phyloP scores from a whole-genome alignment of 2,113 vertebrate genomes.

The Pandion haliaetus region DNA sequence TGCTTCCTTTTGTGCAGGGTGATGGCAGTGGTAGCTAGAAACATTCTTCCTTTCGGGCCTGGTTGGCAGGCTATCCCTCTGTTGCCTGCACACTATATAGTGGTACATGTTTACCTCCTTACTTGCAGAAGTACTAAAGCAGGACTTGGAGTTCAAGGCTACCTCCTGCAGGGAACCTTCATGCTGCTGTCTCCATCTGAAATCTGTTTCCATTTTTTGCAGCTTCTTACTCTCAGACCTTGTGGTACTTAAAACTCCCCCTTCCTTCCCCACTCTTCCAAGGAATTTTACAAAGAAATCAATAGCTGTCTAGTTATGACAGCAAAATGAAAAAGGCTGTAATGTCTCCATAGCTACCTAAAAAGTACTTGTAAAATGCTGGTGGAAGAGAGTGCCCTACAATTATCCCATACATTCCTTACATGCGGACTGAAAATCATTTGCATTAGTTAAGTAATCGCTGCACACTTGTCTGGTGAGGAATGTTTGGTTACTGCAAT shows the following conservation, averaged over 20 bases:
- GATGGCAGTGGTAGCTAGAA: background rate
- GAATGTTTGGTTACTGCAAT: background rate
- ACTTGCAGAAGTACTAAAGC: background rate
- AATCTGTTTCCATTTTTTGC: background rate
- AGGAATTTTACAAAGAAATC: constrained; percentile 26
- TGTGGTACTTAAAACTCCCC: background rate
- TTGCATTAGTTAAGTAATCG: constrained; percentile 26
- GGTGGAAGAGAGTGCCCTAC: background rate
- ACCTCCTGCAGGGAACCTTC: background rate
- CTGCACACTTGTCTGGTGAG: background rate
- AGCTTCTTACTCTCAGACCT: background rate
- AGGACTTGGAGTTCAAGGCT: background rate
- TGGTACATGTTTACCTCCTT: background rate
- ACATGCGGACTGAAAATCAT: constrained; percentile 1
- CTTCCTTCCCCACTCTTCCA: background rate
- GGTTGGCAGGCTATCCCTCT: background rate
- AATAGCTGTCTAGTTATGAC: background rate
- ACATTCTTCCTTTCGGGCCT: background rate
- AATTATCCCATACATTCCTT: constrained; percentile 23
- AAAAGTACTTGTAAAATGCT: constrained; percentile 11
- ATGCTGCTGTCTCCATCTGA: background rate
- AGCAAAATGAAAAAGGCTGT: constrained; percentile 17
- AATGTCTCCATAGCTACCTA: constrained; percentile 30
- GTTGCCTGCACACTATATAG: background rate
- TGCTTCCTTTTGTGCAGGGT: background rate